Evolutionary conservation across 2,888 invertebrate species (phyloP), one percentile per base, ranked within the genome.

Genomic region (Hirtodrosophila confusa): DNA sequence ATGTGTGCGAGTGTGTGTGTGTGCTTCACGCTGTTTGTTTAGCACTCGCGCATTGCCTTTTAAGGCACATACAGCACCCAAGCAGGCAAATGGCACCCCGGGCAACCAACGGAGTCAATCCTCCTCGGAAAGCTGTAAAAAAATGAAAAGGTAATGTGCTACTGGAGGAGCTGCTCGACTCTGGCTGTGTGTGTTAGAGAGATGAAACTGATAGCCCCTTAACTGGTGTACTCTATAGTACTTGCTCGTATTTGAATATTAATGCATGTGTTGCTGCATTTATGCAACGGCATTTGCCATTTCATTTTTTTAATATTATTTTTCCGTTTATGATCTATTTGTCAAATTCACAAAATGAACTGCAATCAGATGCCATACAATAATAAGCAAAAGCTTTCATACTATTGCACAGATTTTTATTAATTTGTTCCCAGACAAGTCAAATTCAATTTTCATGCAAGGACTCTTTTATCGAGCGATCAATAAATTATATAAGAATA

Each of bases 21-120:
- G 12, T 44, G 24, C 27, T 24, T 45, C 39, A 40, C 31, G 50
- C 48, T 84, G 76, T 86, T 83, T 86, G 76, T 48, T 73, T 51
- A 79, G 65, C 65, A 66, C 54, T 71, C 67, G 47, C 69, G 58
- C 44, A 44, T 58, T 43, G 61, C 67, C 49, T 67, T 75, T 82
- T 73, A 48, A 47, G 56, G 50, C 65, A 40, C 69, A 61, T 63
- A 66, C 76, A 82, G 69, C 76, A 73, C 57, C 67, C 49, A 35
- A 62, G 49, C 73, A 70, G 68, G 69, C 79, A 67, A 56, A 61
- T 33, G 45, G 44, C 57, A 40, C 53, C 57, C 39, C 58, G 11
- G 55, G 64, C 83, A 44, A 36, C 45, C 37, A 48, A 9, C 31
- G 48, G 47, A 60, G 69, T 57, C 65, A 56, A 61, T 84, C 62